Evolutionary conservation across 2,888 invertebrate genomes (phyloP).

Genomic region (Thecophora atra): DNA sequence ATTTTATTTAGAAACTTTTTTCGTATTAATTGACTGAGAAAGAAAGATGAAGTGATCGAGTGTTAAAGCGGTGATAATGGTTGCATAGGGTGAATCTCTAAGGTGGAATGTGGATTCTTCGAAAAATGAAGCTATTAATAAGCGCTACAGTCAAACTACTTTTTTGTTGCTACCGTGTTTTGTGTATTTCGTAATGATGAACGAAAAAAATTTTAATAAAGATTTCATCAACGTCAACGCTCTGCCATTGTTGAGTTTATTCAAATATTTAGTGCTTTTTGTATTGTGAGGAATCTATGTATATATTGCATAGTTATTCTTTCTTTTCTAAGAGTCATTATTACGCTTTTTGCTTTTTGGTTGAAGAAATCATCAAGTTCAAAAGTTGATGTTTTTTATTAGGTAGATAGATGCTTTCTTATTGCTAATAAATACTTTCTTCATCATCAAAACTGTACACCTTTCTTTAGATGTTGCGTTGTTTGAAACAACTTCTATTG

Average conservation of each 20-base stretch:
- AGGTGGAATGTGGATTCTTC: no score
- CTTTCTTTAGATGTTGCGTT: background rate
- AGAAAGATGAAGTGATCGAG: background rate
- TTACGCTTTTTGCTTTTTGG: background rate
- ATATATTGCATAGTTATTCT: background rate
- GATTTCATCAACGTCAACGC: slow-evolving; percentile 42
- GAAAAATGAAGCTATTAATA: background rate
- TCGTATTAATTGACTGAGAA: background rate
- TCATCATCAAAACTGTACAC: no score
- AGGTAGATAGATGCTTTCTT: background rate
- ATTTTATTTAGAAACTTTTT: slow-evolving; percentile 41
- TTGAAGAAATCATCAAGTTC: background rate
- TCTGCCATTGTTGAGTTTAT: slow-evolving; percentile 34
- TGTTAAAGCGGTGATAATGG: slow-evolving; percentile 21
- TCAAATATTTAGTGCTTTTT: slow-evolving; percentile 63
- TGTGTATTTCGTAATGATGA: slow-evolving; percentile 35
- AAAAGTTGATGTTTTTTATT: no score
- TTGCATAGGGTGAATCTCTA: no score
- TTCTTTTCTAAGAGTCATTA: background rate
- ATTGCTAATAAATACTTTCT: no score
- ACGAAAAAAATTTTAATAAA: slow-evolving; percentile 41
- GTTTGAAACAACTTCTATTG: background rate
- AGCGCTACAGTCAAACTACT: slow-evolving; percentile 1
- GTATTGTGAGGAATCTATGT: slow-evolving; percentile 67
- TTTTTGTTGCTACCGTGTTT: no score